phyloP scores from a whole-genome alignment of 2,797 vertebrate species.

The Tokudaia tokunoshimensis region DNA sequence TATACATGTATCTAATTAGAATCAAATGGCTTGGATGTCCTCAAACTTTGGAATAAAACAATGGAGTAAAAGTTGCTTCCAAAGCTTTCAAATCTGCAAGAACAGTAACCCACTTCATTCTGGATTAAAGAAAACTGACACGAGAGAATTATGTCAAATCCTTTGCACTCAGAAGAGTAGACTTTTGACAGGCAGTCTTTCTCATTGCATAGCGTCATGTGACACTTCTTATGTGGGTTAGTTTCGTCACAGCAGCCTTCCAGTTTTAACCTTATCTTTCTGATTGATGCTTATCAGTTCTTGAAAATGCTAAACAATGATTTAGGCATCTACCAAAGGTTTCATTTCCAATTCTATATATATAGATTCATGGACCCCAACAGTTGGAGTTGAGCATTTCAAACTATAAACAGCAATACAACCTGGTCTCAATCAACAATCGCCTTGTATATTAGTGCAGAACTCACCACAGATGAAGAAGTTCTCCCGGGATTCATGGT shows the following conservation, averaged over 20 bases:
- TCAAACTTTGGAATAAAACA: slow-evolving; percentile 12
- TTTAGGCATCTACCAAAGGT: slow-evolving; percentile 18
- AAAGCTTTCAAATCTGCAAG: slow-evolving; percentile 27
- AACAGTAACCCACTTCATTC: slow-evolving; percentile 18
- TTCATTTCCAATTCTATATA: slow-evolving; percentile 21
- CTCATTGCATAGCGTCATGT: not conserved
- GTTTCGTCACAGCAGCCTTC: slow-evolving; percentile 56
- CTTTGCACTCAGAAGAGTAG: slow-evolving; percentile 39
- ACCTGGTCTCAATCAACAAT: not conserved
- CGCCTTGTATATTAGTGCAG: not conserved
- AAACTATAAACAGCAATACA: not conserved
- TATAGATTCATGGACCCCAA: slow-evolving; percentile 19
- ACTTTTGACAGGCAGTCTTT: slow-evolving; percentile 46
- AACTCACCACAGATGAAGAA: slow-evolving; percentile 69
- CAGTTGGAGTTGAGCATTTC: slow-evolving; percentile 14
- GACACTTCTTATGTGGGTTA: slow-evolving; percentile 71
- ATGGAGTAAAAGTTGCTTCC: not conserved
- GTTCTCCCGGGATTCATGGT: slow-evolving; percentile 49
- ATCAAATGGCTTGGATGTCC: not conserved
- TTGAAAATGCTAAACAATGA: slow-evolving; percentile 54
- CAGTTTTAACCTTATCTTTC: slow-evolving; percentile 79
- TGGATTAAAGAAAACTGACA: slow-evolving; percentile 25
- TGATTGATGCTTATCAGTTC: slow-evolving; percentile 68
- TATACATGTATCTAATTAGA: slow-evolving; percentile 18
- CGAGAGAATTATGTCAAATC: slow-evolving; percentile 41